Evolutionary conservation across 2,113 vertebrate species (phyloP).

Genomic region (Cebus imitator): DNA sequence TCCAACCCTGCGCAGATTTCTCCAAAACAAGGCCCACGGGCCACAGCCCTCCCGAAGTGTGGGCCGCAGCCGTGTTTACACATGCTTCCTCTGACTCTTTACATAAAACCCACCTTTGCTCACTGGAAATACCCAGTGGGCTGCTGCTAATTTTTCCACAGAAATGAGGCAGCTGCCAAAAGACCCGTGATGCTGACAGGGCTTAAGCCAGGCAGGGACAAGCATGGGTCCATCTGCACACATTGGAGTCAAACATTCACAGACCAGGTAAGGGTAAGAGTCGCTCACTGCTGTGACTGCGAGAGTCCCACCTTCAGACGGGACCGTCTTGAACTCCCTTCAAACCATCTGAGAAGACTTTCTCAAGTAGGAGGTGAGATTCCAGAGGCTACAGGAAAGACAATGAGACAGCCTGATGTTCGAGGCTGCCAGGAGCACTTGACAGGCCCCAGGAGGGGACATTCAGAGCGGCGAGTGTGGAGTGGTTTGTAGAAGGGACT

Average conservation of each 20-base stretch:
- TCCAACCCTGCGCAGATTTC: background rate
- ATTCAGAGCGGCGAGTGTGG: background rate
- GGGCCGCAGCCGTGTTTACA: too few species aligned
- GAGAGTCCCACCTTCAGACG: background rate
- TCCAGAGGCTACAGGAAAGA: background rate
- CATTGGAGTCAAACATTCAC: too few species aligned
- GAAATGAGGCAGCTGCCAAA: background rate
- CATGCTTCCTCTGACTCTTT: background rate
- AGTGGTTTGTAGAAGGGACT: background rate
- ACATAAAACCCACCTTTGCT: background rate
- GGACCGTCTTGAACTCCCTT: background rate
- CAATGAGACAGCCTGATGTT: background rate
- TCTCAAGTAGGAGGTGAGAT: background rate
- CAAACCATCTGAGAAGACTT: background rate
- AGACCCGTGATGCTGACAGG: background rate
- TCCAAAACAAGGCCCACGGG: background rate
- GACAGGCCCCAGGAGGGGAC: background rate
- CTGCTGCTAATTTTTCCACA: background rate
- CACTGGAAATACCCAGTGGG: background rate
- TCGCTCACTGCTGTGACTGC: background rate
- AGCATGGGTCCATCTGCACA: fast-evolving
- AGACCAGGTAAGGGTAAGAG: background rate
- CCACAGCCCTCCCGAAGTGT: background rate
- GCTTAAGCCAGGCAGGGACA: background rate
- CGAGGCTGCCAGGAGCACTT: background rate